A percentile compares a stretch with the other conserved stretches of the same genome.
Conservation (phyloP, 64 coral and sea anemone species). For the Dendronephthya gigantea region DNA sequence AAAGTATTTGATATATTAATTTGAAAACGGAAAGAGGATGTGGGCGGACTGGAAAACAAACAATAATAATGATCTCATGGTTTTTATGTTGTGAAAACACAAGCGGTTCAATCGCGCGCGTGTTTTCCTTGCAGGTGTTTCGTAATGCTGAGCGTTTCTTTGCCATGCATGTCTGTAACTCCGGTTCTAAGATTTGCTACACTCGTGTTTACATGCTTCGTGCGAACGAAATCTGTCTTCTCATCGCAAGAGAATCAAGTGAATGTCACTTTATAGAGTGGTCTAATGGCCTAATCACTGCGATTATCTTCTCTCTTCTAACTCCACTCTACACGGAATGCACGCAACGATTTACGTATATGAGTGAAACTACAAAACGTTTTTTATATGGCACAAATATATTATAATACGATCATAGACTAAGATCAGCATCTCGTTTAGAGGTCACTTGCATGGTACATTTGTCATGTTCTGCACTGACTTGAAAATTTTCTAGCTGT, state of each 20-base stretch:
- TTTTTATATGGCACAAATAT: too few species aligned
- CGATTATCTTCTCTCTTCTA: too few species aligned
- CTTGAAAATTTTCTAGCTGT: too few species aligned
- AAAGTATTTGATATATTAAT: constrained; percentile 10
- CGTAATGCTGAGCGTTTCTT: background rate
- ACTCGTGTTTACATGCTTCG: background rate
- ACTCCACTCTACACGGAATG: too few species aligned
- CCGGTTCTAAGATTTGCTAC: background rate
- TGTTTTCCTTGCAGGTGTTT: background rate
- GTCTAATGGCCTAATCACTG: background rate
- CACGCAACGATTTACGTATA: too few species aligned
- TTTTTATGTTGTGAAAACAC: background rate
- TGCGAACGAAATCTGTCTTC: background rate
- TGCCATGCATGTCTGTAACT: background rate
- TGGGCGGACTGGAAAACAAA: background rate
- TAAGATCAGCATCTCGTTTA: too few species aligned
- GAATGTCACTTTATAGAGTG: background rate
- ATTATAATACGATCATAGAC: too few species aligned
- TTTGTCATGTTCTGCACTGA: too few species aligned
- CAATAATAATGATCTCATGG: background rate
- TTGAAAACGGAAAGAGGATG: background rate
- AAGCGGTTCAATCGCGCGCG: background rate
- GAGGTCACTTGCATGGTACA: too few species aligned
- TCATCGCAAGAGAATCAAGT: background rate
- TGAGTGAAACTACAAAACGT: too few species aligned